Conservation (phyloP, 2,888 invertebrate species). For the Gasteruption jaculator region DNA sequence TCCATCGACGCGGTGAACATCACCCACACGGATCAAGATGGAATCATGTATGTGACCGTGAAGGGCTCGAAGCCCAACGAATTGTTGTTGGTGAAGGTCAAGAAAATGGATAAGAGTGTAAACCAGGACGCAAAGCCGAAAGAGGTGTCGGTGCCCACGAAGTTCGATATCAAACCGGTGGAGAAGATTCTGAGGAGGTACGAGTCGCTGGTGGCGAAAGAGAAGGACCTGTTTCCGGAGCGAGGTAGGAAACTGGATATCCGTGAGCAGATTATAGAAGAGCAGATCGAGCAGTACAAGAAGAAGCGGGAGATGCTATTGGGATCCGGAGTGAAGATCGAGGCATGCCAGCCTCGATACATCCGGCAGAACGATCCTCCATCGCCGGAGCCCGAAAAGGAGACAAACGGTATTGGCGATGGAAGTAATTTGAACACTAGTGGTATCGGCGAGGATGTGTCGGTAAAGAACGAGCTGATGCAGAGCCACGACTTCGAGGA, state of each 20-base stretch:
- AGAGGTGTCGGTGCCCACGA: no score
- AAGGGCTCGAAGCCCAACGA: slow-evolving; percentile 48
- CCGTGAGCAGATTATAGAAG: slow-evolving; percentile 43
- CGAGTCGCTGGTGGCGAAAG: slow-evolving; percentile 29
- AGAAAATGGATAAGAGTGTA: slow-evolving; percentile 34
- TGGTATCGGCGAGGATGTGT: neutral
- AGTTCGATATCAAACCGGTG: slow-evolving; percentile 31
- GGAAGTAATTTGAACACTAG: slow-evolving; percentile 19
- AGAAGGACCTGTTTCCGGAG: slow-evolving; percentile 34
- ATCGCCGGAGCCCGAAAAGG: slow-evolving; percentile 9
- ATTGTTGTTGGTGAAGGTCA: slow-evolving; percentile 45
- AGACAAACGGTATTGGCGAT: slow-evolving; percentile 13
- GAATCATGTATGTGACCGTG: slow-evolving; percentile 48
- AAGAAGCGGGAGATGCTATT: slow-evolving; percentile 44
- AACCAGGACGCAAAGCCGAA: slow-evolving; percentile 18
- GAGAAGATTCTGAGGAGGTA: slow-evolving; percentile 34
- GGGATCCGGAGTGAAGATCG: slow-evolving; percentile 26
- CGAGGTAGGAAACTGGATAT: slow-evolving; percentile 32
- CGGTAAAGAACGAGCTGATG: no score
- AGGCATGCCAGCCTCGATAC: no score
- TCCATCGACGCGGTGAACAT: slow-evolving; percentile 37
- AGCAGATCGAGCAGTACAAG: slow-evolving; percentile 48
- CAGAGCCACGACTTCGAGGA: slow-evolving; percentile 14
- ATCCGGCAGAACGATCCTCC: no score
- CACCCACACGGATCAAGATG: slow-evolving; percentile 37